phyloP scores from a whole-genome alignment of 2,113 vertebrate genomes.

The Dasypus novemcinctus region DNA sequence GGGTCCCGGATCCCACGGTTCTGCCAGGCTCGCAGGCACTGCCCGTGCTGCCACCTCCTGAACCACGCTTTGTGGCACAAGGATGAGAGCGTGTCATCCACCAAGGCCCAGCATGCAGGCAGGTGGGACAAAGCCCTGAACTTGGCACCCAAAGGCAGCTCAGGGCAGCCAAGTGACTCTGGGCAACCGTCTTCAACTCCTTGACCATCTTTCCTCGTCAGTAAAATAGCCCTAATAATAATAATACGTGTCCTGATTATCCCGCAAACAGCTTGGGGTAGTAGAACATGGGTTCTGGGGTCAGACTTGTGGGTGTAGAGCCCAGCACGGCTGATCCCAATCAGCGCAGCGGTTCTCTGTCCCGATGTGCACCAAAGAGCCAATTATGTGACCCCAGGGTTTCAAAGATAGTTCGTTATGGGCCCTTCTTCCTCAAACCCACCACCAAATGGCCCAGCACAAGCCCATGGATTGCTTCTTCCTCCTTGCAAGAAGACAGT shows the following conservation, averaged over 20 bases:
- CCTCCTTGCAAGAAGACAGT: rapidly evolving
- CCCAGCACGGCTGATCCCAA: background rate
- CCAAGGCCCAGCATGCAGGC: background rate
- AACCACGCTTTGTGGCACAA: background rate
- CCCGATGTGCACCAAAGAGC: too few species aligned
- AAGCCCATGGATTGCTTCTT: rapidly evolving
- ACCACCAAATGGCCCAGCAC: background rate
- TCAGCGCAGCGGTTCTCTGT: too few species aligned
- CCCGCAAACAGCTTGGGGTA: too few species aligned
- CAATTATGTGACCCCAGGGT: too few species aligned
- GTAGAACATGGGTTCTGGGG: too few species aligned
- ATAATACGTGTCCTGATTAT: background rate
- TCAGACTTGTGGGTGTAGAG: background rate
- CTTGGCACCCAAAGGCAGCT: background rate
- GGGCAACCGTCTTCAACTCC: background rate
- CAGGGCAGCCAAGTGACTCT: background rate
- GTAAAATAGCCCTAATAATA: background rate
- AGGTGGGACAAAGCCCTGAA: background rate
- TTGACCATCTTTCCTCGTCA: background rate
- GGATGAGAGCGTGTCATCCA: rapidly evolving
- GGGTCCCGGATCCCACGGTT: background rate
- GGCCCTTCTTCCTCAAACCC: background rate
- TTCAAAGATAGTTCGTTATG: too few species aligned
- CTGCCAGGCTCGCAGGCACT: background rate
- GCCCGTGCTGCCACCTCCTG: too few species aligned